Percentiles rank a stretch among this genome's conserved stretches.
Evolutionary conservation across 2,797 vertebrate genomes (phyloP).

Genomic region (Thaleichthys pacificus): DNA sequence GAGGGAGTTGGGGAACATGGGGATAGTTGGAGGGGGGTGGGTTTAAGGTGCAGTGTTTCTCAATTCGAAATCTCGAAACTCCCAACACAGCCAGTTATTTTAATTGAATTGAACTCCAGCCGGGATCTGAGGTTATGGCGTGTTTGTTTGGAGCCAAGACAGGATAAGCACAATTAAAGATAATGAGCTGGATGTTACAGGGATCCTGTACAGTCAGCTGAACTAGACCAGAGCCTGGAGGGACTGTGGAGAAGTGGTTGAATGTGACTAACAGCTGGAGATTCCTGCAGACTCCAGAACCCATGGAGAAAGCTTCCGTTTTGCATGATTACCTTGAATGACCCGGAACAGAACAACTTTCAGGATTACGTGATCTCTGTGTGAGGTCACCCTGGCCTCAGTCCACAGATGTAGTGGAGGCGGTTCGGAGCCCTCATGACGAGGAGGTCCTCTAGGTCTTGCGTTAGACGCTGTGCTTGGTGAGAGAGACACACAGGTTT

Average conservation of each 20-base stretch:
- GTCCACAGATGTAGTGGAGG: too few relatives aligned
- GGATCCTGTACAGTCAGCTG: constrained; percentile 21
- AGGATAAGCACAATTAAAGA: constrained; percentile 31
- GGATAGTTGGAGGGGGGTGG: neutral
- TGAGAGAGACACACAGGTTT: too few relatives aligned
- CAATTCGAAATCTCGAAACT: constrained; percentile 18
- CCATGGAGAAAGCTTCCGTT: too few relatives aligned
- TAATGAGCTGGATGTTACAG: constrained; percentile 45
- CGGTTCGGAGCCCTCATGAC: too few relatives aligned
- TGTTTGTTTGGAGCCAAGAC: constrained; percentile 39
- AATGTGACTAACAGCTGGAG: constrained; percentile 26
- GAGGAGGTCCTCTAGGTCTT: too few relatives aligned
- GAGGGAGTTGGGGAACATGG: neutral
- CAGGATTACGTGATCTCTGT: too few relatives aligned
- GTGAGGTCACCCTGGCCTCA: too few relatives aligned
- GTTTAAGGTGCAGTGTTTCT: constrained; percentile 22
- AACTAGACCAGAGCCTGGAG: neutral
- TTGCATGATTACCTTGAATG: too few relatives aligned
- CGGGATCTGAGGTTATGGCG: constrained; percentile 26
- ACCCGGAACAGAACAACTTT: too few relatives aligned
- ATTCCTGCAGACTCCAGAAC: too few relatives aligned
- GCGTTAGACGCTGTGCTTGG: too few relatives aligned
- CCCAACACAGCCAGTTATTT: neutral
- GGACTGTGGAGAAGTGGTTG: constrained; percentile 27
- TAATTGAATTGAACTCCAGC: constrained; percentile 32